A percentile compares a stretch with the other conserved stretches of the same genome.
Evolutionary conservation across 2,797 vertebrate genomes (phyloP).

Genomic region (Rhinogobio ventralis): DNA sequence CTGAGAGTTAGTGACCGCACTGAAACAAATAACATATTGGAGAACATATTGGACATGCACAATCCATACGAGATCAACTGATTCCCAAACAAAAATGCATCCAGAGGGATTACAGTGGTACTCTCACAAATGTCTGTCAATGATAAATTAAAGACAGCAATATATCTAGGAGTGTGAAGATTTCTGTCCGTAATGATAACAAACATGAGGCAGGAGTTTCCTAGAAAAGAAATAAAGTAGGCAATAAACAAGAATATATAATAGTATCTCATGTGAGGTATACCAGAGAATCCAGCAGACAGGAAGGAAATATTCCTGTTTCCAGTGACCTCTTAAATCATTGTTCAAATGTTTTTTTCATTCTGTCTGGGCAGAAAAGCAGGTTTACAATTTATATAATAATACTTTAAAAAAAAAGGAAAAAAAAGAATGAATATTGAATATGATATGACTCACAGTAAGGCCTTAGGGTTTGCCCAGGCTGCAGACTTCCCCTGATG

Average conservation of each 20-base stretch:
- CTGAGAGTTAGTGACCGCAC: slow-evolving; percentile 69
- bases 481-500: too few relatives aligned
- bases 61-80: slow-evolving; percentile 34
- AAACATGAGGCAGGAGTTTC: slow-evolving; percentile 64
- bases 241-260: slow-evolving; percentile 65
- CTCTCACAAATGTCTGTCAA: slow-evolving; percentile 67
- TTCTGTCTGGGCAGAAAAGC: not conserved
- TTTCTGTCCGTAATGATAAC: slow-evolving; percentile 60
- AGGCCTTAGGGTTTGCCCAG: not conserved
- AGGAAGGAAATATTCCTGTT: slow-evolving; percentile 60
- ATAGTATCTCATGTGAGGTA: slow-evolving; percentile 45
- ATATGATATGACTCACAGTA: not conserved
- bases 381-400: not conserved
- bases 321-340: slow-evolving; percentile 11
- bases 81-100: slow-evolving; percentile 46
- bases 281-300: slow-evolving; percentile 66
- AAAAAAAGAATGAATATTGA: not conserved
- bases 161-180: slow-evolving; percentile 61
- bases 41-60: slow-evolving; percentile 55
- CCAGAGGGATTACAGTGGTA: slow-evolving; percentile 66
- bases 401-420: too few relatives aligned
- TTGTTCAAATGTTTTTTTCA: slow-evolving; percentile 4
- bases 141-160: slow-evolving; percentile 65
- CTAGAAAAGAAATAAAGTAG: slow-evolving; percentile 65
- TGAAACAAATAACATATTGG: slow-evolving; percentile 52